Percentiles rank a stretch among this genome's conserved stretches.
phyloP scores from a whole-genome alignment of 2,888 invertebrate genomes.

The Spodoptera littoralis region DNA sequence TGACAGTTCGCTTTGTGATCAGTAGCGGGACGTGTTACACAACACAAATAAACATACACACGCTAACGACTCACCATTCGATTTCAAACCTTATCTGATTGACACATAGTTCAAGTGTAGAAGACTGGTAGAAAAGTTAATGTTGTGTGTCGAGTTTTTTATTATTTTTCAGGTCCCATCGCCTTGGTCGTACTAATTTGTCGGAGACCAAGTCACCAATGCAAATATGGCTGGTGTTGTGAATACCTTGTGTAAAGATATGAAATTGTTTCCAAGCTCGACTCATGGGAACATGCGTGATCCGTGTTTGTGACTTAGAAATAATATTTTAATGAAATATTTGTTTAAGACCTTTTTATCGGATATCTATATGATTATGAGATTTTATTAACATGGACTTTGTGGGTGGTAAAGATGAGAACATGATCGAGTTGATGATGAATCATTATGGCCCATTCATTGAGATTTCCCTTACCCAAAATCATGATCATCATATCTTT shows the following conservation, averaged over 20 bases:
- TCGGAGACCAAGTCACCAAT: constrained; percentile 83
- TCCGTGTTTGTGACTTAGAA: constrained; percentile 48
- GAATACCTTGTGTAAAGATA: constrained; percentile 86
- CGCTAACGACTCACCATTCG: neutral
- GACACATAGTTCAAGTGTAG: constrained; percentile 30
- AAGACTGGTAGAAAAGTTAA: constrained; percentile 32
- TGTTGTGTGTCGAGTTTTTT: constrained; percentile 63
- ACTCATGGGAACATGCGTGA: constrained; percentile 77
- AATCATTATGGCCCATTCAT: too few species aligned
- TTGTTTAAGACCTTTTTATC: constrained; percentile 45
- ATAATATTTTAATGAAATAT: constrained; percentile 51
- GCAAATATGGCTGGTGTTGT: constrained; percentile 83
- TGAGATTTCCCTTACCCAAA: neutral
- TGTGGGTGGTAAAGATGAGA: constrained; percentile 10
- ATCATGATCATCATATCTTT: too few species aligned
- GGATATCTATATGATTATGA: constrained; percentile 8
- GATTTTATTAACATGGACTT: constrained; percentile 2
- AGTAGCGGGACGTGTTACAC: constrained; percentile 68
- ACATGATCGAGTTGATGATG: too few species aligned
- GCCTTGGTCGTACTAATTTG: constrained; percentile 80
- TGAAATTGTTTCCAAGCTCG: constrained; percentile 84
- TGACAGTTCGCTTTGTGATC: constrained; percentile 74
- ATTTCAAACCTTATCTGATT: constrained; percentile 45
- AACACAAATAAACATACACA: constrained; percentile 48
- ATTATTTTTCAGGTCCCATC: constrained; percentile 73